Base-by-base conservation (phyloP, 2,113 vertebrate genomes). In the Pipra filicauda region DNA sequence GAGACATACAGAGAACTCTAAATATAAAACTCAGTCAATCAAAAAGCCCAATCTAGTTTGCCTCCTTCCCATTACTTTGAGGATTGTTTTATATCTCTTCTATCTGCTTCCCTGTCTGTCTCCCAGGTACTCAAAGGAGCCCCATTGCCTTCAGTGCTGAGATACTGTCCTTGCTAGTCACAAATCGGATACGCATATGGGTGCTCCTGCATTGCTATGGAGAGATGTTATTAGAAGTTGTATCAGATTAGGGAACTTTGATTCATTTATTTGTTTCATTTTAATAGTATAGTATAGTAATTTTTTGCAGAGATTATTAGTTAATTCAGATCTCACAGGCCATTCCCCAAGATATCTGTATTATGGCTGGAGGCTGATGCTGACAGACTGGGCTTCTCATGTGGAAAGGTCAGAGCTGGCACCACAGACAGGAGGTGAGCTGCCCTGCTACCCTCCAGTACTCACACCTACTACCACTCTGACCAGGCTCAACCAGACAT, bases 361-460 rank as follows among this genome's bases (percentile, higher is more conserved):
- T 73, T 71, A 22, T 26, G 13, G 35, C 30, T 65, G 46, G 51
- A 55, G 23, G 31, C 22, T 48, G 39, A 43, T 44, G 44, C n/a
- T 74, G 51, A 54, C 23, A 84, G 57, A 33, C 12, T 0, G 2
- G 3, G 5, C 35, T 67, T 70, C 49, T 70, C 18, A 5, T 41
- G 17, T 2, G 1, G 15, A 55, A 71, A 66, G 14, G 35, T 28
- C 54, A 49, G 1, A 0, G 13, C 26, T 79, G 0, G 0, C 62
- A 55, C 19, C n/a, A n/a, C 1, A 1, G 39, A 65, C 24, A 28
- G 24, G 27, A 64, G 17, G 22, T 30, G 30, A 51, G 26, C 19
- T 26, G 52, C 41, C 18, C 15, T 35, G 28, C 8, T 37, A 28
- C 20, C 12, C 18, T 27, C 15, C 0, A 2, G 7, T 39, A 48